Conservation (phyloP, 2,797 vertebrate species). For the Masticophis lateralis region DNA sequence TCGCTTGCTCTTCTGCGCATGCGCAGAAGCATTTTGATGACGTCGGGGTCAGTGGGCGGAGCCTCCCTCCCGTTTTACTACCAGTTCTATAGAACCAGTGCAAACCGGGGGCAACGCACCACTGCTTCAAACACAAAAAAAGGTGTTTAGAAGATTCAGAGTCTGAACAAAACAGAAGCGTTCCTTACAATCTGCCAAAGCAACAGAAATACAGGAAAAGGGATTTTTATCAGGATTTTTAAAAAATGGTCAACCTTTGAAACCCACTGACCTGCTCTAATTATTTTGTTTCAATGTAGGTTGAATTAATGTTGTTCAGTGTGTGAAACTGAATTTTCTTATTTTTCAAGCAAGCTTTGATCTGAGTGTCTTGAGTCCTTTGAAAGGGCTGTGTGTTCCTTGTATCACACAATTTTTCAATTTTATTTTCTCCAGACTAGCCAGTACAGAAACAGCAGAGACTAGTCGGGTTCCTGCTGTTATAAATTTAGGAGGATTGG, state of each 20-base stretch:
- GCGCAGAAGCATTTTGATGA: no score
- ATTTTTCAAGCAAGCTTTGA: not conserved
- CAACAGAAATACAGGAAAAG: not conserved
- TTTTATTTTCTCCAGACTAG: not conserved
- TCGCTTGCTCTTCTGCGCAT: no score
- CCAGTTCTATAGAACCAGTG: no score
- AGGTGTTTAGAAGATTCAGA: not conserved
- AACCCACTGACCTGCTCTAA: not conserved
- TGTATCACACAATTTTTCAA: not conserved
- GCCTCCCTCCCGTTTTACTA: no score
- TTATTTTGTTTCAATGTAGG: not conserved
- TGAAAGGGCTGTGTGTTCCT: not conserved
- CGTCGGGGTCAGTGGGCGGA: no score
- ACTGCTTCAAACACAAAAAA: not conserved
- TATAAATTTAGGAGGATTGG: not conserved
- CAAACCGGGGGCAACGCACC: no score
- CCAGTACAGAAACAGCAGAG: not conserved
- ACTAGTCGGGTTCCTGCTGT: not conserved
- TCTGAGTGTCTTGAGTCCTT: not conserved
- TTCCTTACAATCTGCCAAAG: not conserved
- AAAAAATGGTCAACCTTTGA: not conserved
- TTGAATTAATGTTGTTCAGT: not conserved
- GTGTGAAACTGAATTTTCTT: not conserved
- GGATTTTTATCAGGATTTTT: not conserved
- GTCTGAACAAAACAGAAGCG: not conserved